phyloP scores from a whole-genome alignment of 2,888 invertebrate species.

The Lapara coniferarum region DNA sequence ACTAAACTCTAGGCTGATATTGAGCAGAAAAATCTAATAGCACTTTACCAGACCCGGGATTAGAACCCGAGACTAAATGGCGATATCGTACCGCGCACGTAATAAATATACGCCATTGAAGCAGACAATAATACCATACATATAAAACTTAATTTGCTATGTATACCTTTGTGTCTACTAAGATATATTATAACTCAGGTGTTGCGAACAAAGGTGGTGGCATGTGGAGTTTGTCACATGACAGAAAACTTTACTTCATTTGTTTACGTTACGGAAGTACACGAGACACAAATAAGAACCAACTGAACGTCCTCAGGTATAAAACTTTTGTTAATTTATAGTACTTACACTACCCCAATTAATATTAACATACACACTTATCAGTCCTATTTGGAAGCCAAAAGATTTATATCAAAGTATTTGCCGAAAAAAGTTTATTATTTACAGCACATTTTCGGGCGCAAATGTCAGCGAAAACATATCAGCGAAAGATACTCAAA shows the following conservation, averaged over 20 bases:
- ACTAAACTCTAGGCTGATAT: too few relatives aligned
- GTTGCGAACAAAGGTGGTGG: conserved; percentile 40
- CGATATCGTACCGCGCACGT: too few relatives aligned
- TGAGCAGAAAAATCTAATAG: too few relatives aligned
- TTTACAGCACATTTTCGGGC: conserved; percentile 63
- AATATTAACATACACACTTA: neutral
- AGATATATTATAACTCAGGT: conserved; percentile 40
- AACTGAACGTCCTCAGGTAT: conserved; percentile 39
- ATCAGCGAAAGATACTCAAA: conserved; percentile 48
- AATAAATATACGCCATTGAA: too few relatives aligned
- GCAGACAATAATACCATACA: too few relatives aligned
- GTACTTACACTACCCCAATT: neutral
- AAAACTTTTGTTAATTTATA: neutral
- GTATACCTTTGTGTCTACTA: neutral
- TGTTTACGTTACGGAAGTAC: conserved; percentile 44
- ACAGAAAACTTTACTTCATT: conserved; percentile 40
- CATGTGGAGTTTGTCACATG: conserved; percentile 40
- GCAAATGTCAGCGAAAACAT: conserved; percentile 56
- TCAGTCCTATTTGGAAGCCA: neutral
- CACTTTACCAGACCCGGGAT: too few relatives aligned
- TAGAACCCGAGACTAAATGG: too few relatives aligned
- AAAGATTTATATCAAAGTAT: neutral
- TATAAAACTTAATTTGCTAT: too few relatives aligned
- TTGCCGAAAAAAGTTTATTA: conserved; percentile 41
- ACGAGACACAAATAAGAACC: conserved; percentile 27